Evolutionary conservation across 2,797 vertebrate genomes (phyloP).

Genomic region (Discoglossus pictus): DNA sequence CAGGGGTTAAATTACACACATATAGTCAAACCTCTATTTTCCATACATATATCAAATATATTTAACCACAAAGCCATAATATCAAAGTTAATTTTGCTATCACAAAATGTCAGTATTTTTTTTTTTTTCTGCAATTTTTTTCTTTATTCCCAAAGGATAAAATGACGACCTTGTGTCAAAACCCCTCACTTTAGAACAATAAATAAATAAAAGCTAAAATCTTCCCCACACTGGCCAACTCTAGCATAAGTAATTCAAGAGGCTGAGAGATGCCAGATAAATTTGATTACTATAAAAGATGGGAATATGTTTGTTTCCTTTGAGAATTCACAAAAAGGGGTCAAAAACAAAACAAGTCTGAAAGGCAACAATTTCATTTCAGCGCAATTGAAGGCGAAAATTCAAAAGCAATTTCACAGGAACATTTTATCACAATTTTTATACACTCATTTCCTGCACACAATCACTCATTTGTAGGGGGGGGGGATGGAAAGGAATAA

Average conservation of each 20-base stretch:
- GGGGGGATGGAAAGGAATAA: conserved; percentile 48
- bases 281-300: conserved; percentile 94
- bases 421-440: conserved; percentile 70
- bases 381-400: conserved; percentile 70
- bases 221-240: conserved; percentile 75
- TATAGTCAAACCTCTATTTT: not conserved
- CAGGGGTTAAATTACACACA: conserved; percentile 5
- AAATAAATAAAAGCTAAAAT: conserved; percentile 76
- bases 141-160: conserved; percentile 61
- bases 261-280: conserved; percentile 82
- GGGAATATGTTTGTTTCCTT: conserved; percentile 81
- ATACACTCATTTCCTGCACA: conserved; percentile 67
- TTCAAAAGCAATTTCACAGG: conserved; percentile 69
- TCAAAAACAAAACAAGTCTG: conserved; percentile 78
- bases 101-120: too few relatives aligned
- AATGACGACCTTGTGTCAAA: conserved; percentile 76
- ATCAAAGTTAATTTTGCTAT: too few relatives aligned
- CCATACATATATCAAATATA: conserved; percentile 13
- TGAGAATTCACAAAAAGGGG: conserved; percentile 82
- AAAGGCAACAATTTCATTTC: conserved; percentile 75
- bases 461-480: conserved; percentile 66
- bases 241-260: conserved; percentile 82
- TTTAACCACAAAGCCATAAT: too few relatives aligned
- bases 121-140: too few relatives aligned
- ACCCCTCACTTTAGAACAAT: conserved; percentile 80